Evolutionary conservation across 1,140 invertebrate genomes (phyloP), one percentile per base, ranked within the genome.

Genomic region (Musca vetustissima): DNA sequence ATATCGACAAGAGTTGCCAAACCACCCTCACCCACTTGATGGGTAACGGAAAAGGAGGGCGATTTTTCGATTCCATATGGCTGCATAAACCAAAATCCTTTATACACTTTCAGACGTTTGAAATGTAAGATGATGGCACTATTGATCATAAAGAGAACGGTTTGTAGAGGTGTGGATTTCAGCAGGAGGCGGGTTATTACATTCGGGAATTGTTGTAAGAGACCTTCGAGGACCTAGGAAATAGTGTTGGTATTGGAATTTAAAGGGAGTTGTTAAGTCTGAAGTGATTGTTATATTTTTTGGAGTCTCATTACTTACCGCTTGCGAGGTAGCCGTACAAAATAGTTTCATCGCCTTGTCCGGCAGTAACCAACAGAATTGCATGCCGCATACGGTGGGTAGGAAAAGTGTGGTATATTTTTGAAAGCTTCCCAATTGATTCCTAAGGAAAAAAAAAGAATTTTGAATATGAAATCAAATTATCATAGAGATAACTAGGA

Each of bases 41-140:
- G 15, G n/a, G n/a, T n/a, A n/a, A n/a, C 13, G 17, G 11, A 13
- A 6, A 43, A 8, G 11, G 6, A 43, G 7, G 11, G 36, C 1
- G 36, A 13, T 13, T 43, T 43, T 43, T 17, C 2, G 36, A 15
- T 57, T 36, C 36, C 57, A 61, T 61, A 61, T 8, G 57, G 57
- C 15, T 43, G 25, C n/a, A 61, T 61, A 43, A 61, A 61, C 57
- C 57, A 61, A 61, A 36, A 61, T 19, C 36, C 57, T 61, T 61
- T 61, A 8, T 61, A 61, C 2, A 61, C 36, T 36, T 61, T 36
- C 36, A 36, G 17, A 4, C 57, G 57, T 21, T 61, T 61, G 13
- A 19, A 61, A 19, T 61, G 57, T 43, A 61, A 61, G 11, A 61
- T 61, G 2, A 61, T 61, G 28, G 57, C 57, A 61, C 57, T 61